Conservation (phyloP, 2,797 vertebrate genomes). For the Nyctibius grandis region DNA sequence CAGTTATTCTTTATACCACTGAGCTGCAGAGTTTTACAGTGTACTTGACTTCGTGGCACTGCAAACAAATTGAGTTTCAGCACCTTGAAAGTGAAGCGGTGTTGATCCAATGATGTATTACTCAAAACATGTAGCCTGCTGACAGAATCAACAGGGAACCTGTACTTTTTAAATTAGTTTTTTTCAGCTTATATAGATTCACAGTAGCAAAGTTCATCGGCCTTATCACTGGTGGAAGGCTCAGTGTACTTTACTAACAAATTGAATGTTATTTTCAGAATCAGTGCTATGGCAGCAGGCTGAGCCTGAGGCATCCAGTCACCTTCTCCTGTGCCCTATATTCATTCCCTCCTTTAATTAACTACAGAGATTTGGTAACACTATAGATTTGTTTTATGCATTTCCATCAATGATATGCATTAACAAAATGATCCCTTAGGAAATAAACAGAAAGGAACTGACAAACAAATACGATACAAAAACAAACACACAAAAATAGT, state of each 20-base stretch:
- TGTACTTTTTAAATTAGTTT: conserved; percentile 23
- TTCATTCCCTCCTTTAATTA: background rate
- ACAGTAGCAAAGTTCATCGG: conserved; percentile 3
- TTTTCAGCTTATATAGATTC: conserved; percentile 20
- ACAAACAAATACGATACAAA: background rate
- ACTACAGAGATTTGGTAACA: background rate
- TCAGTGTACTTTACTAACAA: background rate
- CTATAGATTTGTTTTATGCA: background rate
- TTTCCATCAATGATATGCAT: background rate
- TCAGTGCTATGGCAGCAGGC: background rate
- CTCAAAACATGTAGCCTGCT: background rate
- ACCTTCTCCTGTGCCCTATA: background rate
- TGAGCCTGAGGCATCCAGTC: conserved; percentile 14
- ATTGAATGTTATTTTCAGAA: conserved; percentile 6
- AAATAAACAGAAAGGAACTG: background rate
- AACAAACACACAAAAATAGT: background rate
- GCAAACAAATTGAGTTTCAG: conserved; percentile 39
- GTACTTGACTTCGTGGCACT: background rate
- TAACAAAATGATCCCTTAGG: background rate
- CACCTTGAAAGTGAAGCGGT: background rate
- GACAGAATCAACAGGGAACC: background rate
- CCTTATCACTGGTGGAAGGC: background rate
- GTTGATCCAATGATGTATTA: conserved; percentile 15
- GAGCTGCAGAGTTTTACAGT: background rate
- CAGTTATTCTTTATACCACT: background rate